Evolutionary conservation across 2,113 vertebrate genomes (phyloP), one percentile per base, ranked within the genome.

Genomic region (Gulo gulo): DNA sequence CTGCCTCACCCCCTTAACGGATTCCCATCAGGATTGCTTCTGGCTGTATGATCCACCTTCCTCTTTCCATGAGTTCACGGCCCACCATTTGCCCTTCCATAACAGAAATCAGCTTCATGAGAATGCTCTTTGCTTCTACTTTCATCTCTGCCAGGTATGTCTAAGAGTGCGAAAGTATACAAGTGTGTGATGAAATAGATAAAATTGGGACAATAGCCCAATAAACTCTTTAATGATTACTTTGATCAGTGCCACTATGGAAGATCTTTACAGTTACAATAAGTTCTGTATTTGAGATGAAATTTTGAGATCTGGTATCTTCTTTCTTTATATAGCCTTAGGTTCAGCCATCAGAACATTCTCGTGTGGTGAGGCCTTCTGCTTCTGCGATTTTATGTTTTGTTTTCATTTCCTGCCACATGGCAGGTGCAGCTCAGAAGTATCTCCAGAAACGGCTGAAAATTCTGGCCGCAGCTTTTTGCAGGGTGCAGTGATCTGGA

Each of bases 61-160:
- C 96, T 95, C 69, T 92, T 92, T 59, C 83, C 83, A n/a, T 71
- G 80, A 93, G 0, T 73, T 47, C 45, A 34, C 76, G 73, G 80
- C 45, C 65, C 31, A 65, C 89, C 63, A 26, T 24, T 73, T 83
- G 18, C 31, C 20, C 36, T 88, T 82, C 91, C 21, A 2, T 69
- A 65, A 9, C 57, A 69, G 93, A 84, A 88, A 71, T 84, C 83
- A 92, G 67, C 79, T 96, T 89, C 92, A 47, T 80, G 87, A 91
- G 47, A 79, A 29, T 86, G 61, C 57, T 78, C 74, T 85, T 81
- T 50, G 36, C 31, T 36, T 90, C 79, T 79, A 20, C 93, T 94
- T 86, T 84, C 31, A 52, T 82, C 29, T 97, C 80, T 93, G 97
- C 29, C 80, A 96, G 97, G 80, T 97, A 96, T 78, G 97, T 92